phyloP scores from a whole-genome alignment of 2,797 vertebrate genomes.

The Furcifer pardalis region DNA sequence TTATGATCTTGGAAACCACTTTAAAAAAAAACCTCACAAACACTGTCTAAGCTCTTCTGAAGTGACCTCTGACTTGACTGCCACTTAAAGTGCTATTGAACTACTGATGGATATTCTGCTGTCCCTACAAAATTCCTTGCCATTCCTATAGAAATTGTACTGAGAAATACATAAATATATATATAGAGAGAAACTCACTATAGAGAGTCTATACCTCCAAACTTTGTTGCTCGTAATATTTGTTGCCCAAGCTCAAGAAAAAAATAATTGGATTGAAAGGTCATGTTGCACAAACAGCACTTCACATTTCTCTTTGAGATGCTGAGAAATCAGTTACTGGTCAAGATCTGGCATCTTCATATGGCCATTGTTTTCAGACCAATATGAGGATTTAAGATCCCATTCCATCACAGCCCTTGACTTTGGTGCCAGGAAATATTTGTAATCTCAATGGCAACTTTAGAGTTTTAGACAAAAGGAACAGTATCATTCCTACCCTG shows the following conservation, averaged over 20 bases:
- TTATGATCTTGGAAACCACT: constrained; percentile 10
- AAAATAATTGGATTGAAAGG: constrained; percentile 32
- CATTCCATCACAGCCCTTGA: not conserved
- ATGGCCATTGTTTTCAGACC: not conserved
- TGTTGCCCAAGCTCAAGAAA: constrained; percentile 17
- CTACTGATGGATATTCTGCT: not conserved
- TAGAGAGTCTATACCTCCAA: not conserved
- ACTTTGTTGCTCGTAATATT: not conserved
- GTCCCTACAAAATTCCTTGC: constrained; percentile 30
- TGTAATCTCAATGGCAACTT: not conserved
- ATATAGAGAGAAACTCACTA: accelerated
- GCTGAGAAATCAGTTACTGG: constrained; percentile 5
- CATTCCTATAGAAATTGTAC: constrained; percentile 28
- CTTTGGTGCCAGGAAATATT: not conserved
- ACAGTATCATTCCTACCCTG: not conserved
- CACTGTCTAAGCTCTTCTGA: constrained; percentile 22
- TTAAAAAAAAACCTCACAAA: not conserved
- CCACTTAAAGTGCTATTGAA: not conserved
- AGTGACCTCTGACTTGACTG: constrained; percentile 47
- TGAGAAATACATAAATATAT: not conserved
- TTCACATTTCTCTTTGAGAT: constrained; percentile 28
- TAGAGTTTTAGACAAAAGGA: not conserved
- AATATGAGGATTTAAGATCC: not conserved
- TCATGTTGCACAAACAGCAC: constrained; percentile 18
- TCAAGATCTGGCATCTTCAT: not conserved